Evolutionary conservation across 35 echinoderm and acorn worm genomes (phyloP).

Genomic region (Diadema setosum): DNA sequence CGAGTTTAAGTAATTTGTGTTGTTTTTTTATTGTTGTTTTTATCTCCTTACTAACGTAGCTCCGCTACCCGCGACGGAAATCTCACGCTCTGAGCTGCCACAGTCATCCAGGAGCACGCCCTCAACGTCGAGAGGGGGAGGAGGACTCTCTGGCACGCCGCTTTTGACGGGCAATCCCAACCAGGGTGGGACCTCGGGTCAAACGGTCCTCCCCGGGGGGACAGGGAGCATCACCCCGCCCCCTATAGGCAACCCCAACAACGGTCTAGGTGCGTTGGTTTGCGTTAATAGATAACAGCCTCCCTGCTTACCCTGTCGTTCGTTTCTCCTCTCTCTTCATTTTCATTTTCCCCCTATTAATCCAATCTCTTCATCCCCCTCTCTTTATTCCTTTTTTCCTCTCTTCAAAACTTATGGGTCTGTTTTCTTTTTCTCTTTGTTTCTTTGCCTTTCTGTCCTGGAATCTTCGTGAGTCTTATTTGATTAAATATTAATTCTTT

Average conservation of each 20-base stretch:
- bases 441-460: no score
- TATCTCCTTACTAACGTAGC: not conserved
- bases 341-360: no score
- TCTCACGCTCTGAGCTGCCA: not conserved
- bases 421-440: no score
- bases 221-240: not conserved
- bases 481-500: no score
- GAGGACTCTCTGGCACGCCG: not conserved
- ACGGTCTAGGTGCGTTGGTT: not conserved
- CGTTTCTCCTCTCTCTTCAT: no score
- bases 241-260: not conserved
- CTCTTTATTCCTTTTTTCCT: no score
- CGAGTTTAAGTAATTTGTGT: no score
- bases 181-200: not conserved
- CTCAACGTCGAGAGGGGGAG: not conserved
- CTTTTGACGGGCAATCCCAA: not conserved
- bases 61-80: not conserved
- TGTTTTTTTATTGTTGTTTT: not conserved
- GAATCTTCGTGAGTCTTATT: no score
- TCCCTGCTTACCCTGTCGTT: no score
- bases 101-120: not conserved
- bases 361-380: no score
- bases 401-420: no score
- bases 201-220: not conserved
- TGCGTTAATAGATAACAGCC: no score